Conservation (phyloP, 2,797 vertebrate species). For the Gastrophryne carolinensis region DNA sequence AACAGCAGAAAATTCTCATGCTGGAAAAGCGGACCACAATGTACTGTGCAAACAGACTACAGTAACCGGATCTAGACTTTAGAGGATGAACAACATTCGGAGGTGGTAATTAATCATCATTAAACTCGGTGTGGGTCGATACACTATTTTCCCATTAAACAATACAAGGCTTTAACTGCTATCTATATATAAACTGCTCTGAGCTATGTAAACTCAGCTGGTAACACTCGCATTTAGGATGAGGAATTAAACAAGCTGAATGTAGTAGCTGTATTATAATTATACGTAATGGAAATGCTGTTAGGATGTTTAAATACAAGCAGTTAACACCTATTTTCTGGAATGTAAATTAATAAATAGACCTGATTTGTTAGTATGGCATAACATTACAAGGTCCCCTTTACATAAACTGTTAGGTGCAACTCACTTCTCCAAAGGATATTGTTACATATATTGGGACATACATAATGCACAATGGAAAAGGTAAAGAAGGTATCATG, state of each 20-base stretch:
- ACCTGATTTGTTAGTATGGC: too few species aligned
- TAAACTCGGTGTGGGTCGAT: constrained; percentile 18
- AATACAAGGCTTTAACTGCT: not conserved
- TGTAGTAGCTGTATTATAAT: not conserved
- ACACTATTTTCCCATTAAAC: constrained; percentile 26
- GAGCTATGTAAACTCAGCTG: constrained; percentile 23
- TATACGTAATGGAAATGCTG: too few species aligned
- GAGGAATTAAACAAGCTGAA: not conserved
- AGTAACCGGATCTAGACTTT: constrained; percentile 18
- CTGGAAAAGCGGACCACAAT: not conserved
- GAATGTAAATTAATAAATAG: too few species aligned
- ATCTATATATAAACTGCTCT: constrained; percentile 27
- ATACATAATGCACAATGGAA: too few species aligned
- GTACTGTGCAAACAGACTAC: not conserved
- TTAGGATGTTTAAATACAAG: too few species aligned
- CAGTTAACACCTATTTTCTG: too few species aligned
- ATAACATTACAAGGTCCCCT: too few species aligned
- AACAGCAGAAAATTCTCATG: not conserved
- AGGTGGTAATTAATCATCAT: constrained; percentile 23
- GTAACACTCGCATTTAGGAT: not conserved
- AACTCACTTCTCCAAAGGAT: too few species aligned
- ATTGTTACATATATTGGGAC: too few species aligned
- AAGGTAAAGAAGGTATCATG: too few species aligned
- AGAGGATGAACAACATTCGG: constrained; percentile 6
- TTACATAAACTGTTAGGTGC: too few species aligned